A percentile compares a stretch with the other conserved stretches of the same genome.
phyloP scores from a whole-genome alignment of 2,888 invertebrate genomes.

The Aphrophora alni region DNA sequence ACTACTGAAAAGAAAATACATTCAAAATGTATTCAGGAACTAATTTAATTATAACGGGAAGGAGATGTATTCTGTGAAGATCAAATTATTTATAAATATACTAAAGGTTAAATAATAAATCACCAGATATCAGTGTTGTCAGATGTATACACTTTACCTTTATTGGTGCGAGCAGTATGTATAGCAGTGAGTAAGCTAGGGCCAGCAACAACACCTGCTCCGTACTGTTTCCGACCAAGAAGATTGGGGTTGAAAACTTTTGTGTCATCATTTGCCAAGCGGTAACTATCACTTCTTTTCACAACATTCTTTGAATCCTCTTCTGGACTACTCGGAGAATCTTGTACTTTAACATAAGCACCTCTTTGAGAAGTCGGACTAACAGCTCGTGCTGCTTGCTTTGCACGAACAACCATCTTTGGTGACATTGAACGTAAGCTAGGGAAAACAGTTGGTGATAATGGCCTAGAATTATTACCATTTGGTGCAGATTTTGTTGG shows the following conservation, averaged over 20 bases:
- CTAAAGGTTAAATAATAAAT: conserved; percentile 50
- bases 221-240: conserved; percentile 54
- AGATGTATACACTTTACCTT: conserved; percentile 69
- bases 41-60: neutral
- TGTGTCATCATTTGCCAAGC: conserved; percentile 75
- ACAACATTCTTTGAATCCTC: conserved; percentile 60
- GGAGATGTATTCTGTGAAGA: neutral
- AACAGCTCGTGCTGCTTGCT: conserved; percentile 40
- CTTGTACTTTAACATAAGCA: conserved; percentile 65
- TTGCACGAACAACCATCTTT: conserved; percentile 45
- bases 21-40: neutral
- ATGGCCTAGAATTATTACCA: conserved; percentile 41
- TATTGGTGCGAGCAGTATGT: conserved; percentile 66
- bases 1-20: neutral
- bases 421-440: conserved; percentile 45
- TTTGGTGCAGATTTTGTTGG: conserved; percentile 23
- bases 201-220: conserved; percentile 56
- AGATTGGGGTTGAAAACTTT: conserved; percentile 54
- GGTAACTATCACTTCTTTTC: conserved; percentile 84
- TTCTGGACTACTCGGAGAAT: conserved; percentile 55
- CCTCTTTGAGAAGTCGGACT: conserved; percentile 46
- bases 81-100: too few species aligned
- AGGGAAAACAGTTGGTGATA: conserved; percentile 49
- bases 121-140: conserved; percentile 81
- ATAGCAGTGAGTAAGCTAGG: conserved; percentile 48